Evolutionary conservation across 1,140 invertebrate genomes (phyloP).

Genomic region (Drosophila suzukii): DNA sequence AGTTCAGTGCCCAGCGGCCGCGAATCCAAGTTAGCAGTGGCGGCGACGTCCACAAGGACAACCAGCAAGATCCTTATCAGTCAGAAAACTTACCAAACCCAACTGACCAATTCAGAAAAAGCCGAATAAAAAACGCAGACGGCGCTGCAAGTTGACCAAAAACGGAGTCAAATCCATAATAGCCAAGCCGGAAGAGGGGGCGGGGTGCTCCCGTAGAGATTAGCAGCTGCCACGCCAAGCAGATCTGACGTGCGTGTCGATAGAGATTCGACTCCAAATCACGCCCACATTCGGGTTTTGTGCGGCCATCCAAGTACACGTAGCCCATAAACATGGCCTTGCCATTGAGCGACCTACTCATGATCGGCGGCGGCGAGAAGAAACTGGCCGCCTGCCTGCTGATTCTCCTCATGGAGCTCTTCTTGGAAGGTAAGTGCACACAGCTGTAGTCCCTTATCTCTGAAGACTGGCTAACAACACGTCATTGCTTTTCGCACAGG

Average conservation of each 20-base stretch:
- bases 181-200: slow-evolving; percentile 16
- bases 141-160: slow-evolving; percentile 36
- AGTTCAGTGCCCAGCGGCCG: slow-evolving; percentile 34
- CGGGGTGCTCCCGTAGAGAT: slow-evolving; percentile 48
- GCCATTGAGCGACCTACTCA: slow-evolving; percentile 74
- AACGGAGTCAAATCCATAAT: slow-evolving; percentile 49
- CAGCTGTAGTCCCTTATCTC: slow-evolving; percentile 2
- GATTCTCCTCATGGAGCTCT: slow-evolving; percentile 75
- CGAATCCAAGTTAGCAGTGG: slow-evolving; percentile 27
- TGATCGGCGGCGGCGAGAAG: slow-evolving; percentile 68
- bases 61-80: slow-evolving; percentile 3
- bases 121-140: background rate
- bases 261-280: slow-evolving; percentile 45
- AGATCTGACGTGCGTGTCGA: slow-evolving; percentile 59
- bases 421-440: slow-evolving; percentile 70
- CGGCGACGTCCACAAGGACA: slow-evolving; percentile 44
- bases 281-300: slow-evolving; percentile 45
- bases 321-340: slow-evolving; percentile 61
- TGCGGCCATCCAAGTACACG: slow-evolving; percentile 26
- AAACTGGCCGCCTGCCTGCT: slow-evolving; percentile 77
- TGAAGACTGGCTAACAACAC: slow-evolving; percentile 31
- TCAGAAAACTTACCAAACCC: background rate
- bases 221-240: slow-evolving; percentile 62
- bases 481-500: slow-evolving; percentile 52
- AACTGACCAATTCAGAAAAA: background rate